A percentile compares a stretch with the other conserved stretches of the same genome.
These are phyloP conservation scores for Pseudopipra pipra DNA, from an alignment of 2,113 vertebrate species.

Conservation along the genomic window DNA sequence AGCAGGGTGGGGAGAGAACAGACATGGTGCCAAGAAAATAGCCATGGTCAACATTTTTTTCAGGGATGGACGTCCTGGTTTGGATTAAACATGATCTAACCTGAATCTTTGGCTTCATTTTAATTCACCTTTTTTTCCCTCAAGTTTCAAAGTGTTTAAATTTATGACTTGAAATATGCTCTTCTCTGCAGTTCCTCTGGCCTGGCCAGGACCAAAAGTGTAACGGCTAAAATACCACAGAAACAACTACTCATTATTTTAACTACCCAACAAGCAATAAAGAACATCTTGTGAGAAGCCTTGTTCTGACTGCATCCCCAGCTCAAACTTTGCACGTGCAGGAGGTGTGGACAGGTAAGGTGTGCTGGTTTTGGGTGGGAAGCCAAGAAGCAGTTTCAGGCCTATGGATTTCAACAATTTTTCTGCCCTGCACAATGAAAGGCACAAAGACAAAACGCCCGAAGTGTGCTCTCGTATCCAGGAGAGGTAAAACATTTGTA, in stretches of 20 bases:
- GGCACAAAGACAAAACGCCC: not conserved
- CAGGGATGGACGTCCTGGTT: not conserved
- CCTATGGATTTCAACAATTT: not conserved
- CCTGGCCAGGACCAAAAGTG: not conserved
- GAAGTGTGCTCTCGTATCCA: not conserved
- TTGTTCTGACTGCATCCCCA: not conserved
- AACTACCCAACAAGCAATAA: not conserved
- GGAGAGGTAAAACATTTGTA: not conserved
- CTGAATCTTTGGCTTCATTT: constrained; percentile 2
- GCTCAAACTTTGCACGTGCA: not conserved
- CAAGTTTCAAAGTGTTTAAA: not conserved
- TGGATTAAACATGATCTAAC: constrained; percentile 22
- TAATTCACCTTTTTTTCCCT: not conserved
- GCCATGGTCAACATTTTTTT: constrained; percentile 4
- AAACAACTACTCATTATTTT: not conserved
- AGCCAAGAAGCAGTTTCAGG: not conserved
- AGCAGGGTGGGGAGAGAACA: not conserved
- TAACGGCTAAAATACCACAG: not conserved
- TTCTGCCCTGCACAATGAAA: not conserved
- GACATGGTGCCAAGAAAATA: not conserved
- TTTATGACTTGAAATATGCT: constrained; percentile 4
- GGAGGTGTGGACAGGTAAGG: not conserved
- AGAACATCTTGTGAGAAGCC: not conserved
- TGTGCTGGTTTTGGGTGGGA: not conserved
- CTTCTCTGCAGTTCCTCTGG: not conserved